A percentile compares a stretch with the other conserved stretches of the same genome.
Conservation (phyloP, 1,140 invertebrate genomes). For the Drosophila sp. region DNA sequence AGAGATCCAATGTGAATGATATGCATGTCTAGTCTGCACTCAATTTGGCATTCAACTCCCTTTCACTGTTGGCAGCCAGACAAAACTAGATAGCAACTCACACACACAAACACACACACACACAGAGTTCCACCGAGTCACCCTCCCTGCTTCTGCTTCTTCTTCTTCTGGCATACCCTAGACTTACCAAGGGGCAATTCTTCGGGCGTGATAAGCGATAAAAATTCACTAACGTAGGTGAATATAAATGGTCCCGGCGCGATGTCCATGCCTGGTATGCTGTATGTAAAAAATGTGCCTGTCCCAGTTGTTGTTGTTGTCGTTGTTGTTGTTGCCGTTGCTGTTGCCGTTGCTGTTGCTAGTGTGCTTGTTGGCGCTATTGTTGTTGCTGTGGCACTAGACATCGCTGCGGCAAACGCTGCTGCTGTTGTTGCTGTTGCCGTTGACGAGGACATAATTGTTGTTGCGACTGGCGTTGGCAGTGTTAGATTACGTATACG, state of each 20-base stretch:
- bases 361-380: slow-evolving; percentile 51
- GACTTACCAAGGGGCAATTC: slow-evolving; percentile 86
- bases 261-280: slow-evolving; percentile 85
- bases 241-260: slow-evolving; percentile 86
- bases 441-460: slow-evolving; percentile 77
- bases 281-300: slow-evolving; percentile 85
- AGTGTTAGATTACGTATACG: slow-evolving; percentile 77
- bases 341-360: no score
- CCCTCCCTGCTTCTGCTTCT: neutral
- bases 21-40: neutral
- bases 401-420: slow-evolving; percentile 54
- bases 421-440: slow-evolving; percentile 53
- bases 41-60: slow-evolving; percentile 36
- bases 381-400: slow-evolving; percentile 53
- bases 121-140: no score
- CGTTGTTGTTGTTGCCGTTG: slow-evolving; percentile 40
- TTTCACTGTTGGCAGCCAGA: slow-evolving; percentile 43
- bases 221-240: slow-evolving; percentile 86
- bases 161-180: slow-evolving; percentile 1
- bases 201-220: slow-evolving; percentile 86
- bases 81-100: slow-evolving; percentile 8
- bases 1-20: slow-evolving; percentile 17
- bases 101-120: slow-evolving; percentile 2
- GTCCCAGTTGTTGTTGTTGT: slow-evolving; percentile 60
- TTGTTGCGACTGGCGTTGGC: slow-evolving; percentile 77